These are phyloP conservation scores for Orchesellides sinensis DNA, from an alignment of 2,888 invertebrate species.

Conservation along the genomic window DNA sequence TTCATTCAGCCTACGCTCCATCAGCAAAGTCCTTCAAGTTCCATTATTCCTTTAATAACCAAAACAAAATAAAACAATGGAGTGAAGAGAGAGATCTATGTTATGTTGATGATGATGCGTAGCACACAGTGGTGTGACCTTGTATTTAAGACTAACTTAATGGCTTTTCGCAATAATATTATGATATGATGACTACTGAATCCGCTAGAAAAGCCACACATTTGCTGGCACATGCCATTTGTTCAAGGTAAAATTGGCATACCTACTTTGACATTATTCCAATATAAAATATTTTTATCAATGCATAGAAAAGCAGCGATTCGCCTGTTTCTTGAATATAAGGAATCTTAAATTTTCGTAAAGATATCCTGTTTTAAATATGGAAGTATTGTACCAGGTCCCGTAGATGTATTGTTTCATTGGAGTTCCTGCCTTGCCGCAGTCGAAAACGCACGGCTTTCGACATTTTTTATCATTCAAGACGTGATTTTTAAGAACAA, in stretches of 20 bases:
- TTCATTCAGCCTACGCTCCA: slow-evolving; percentile 62
- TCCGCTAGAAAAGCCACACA: slow-evolving; percentile 31
- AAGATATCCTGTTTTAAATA: no score
- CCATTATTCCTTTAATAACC: slow-evolving; percentile 48
- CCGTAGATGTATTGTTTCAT: no score
- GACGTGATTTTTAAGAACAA: no score
- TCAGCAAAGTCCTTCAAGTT: slow-evolving; percentile 57
- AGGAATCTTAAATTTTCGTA: no score
- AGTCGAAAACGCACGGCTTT: no score
- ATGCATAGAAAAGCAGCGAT: no score
- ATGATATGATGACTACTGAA: slow-evolving; percentile 33
- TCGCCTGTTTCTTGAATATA: no score
- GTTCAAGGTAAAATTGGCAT: slow-evolving; percentile 47
- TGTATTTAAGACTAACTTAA: slow-evolving; percentile 59
- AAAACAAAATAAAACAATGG: slow-evolving; percentile 60
- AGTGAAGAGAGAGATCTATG: slow-evolving; percentile 31
- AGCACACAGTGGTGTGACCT: slow-evolving; percentile 38
- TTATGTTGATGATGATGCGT: slow-evolving; percentile 52
- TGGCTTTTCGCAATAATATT: slow-evolving; percentile 60
- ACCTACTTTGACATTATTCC: slow-evolving; percentile 26
- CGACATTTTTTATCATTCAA: neutral
- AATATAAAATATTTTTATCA: neutral
- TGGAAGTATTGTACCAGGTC: no score
- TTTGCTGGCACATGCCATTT: slow-evolving; percentile 49
- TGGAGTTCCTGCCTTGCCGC: no score